Conservation (phyloP, 2,113 vertebrate species). For the Suricata suricatta region DNA sequence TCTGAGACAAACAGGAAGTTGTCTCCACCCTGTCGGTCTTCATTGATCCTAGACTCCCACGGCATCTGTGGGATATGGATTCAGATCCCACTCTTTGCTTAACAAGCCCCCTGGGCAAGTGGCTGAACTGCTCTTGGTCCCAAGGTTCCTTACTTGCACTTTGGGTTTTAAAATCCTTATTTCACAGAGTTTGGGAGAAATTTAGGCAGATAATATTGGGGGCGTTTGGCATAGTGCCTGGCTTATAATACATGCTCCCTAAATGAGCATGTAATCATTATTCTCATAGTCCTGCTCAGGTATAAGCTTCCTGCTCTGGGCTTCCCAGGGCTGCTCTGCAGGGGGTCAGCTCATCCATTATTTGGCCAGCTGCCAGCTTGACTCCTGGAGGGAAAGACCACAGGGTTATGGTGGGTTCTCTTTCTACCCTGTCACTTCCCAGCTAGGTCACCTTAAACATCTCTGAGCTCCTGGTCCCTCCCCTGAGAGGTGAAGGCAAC, state of each 20-base stretch:
- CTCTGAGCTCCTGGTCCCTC: neutral
- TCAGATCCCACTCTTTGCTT: neutral
- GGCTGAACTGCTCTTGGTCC: neutral
- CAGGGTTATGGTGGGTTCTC: neutral
- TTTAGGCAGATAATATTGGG: neutral
- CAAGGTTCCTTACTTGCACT: neutral
- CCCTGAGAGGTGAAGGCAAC: neutral
- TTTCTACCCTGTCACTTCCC: neutral
- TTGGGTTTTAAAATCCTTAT: neutral
- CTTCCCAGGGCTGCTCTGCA: neutral
- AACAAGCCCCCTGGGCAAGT: neutral
- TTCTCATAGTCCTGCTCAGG: neutral
- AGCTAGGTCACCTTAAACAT: neutral
- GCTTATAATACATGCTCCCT: neutral
- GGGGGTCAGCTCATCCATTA: neutral
- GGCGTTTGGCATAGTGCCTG: neutral
- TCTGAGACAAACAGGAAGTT: slow-evolving; percentile 17
- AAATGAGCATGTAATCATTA: neutral
- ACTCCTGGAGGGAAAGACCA: neutral
- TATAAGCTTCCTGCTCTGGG: neutral
- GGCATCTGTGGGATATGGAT: neutral
- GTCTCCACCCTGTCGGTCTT: neutral
- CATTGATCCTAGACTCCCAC: neutral
- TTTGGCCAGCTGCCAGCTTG: neutral
- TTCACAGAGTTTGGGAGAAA: neutral